A percentile compares a stretch with the other conserved stretches of the same genome.
phyloP scores from a whole-genome alignment of 2,113 vertebrate genomes.

The Xiphorhynchus elegans region DNA sequence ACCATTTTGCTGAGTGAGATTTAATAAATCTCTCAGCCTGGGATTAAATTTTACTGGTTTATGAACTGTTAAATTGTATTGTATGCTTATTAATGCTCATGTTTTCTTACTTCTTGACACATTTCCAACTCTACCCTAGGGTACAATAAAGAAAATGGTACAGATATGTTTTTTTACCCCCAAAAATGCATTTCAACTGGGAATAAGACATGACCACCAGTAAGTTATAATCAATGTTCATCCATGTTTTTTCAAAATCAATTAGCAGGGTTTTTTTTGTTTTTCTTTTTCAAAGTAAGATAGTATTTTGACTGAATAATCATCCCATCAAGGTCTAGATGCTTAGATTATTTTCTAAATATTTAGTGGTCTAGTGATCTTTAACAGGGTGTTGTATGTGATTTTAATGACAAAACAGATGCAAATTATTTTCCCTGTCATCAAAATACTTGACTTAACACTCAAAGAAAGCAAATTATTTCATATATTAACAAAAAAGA shows the following conservation, averaged over 20 bases:
- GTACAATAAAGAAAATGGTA: conserved; percentile 58
- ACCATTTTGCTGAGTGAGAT: conserved; percentile 79
- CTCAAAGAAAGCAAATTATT: neutral
- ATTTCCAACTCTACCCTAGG: conserved; percentile 41
- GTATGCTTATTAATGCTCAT: conserved; percentile 75
- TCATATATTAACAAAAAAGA: neutral
- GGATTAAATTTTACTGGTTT: conserved; percentile 88
- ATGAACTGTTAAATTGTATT: conserved; percentile 89
- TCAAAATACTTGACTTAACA: neutral
- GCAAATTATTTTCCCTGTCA: neutral
- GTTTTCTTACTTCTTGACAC: conserved; percentile 70
- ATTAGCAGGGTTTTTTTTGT: neutral
- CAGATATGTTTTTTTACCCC: conserved; percentile 29
- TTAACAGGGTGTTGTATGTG: neutral
- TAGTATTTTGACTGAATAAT: conserved; percentile 27
- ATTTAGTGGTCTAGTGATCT: neutral
- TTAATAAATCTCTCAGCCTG: conserved; percentile 83
- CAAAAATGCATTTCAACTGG: conserved; percentile 19
- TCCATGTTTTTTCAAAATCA: neutral
- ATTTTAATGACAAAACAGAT: neutral
- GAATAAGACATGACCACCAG: conserved; percentile 19
- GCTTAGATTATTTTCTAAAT: neutral
- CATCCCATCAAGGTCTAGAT: neutral
- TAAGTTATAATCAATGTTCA: conserved; percentile 50
- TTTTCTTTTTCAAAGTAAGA: neutral